Evolutionary conservation across 2,797 vertebrate genomes (phyloP).

Genomic region (Molossus molossus): DNA sequence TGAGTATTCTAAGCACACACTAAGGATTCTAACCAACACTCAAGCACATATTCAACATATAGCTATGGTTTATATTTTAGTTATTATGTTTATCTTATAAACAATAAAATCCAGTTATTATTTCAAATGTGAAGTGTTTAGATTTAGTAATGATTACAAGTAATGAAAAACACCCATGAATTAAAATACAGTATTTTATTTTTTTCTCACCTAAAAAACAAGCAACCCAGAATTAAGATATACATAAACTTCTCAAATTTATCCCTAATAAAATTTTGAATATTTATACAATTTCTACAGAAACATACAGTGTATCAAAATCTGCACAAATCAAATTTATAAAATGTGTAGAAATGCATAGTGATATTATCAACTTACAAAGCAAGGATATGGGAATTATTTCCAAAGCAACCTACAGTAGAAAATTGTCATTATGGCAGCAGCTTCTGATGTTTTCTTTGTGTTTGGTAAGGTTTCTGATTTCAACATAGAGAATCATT

Average conservation of each 20-base stretch:
- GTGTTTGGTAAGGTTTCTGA: slow-evolving; percentile 86
- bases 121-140: slow-evolving; percentile 54
- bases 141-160: slow-evolving; percentile 71
- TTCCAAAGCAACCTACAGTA: slow-evolving; percentile 89
- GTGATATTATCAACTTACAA: slow-evolving; percentile 92
- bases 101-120: slow-evolving; percentile 55
- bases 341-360: slow-evolving; percentile 94
- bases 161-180: slow-evolving; percentile 78
- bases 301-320: slow-evolving; percentile 94
- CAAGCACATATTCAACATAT: slow-evolving; percentile 15
- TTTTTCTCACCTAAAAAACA: slow-evolving; percentile 93
- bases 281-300: slow-evolving; percentile 94
- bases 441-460: slow-evolving; percentile 87
- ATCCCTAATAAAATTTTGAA: slow-evolving; percentile 90
- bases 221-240: slow-evolving; percentile 91
- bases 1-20: neutral
- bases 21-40: slow-evolving; percentile 58
- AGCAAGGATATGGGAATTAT: slow-evolving; percentile 90
- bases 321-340: slow-evolving; percentile 94
- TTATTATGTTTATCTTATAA: slow-evolving; percentile 41
- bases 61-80: slow-evolving; percentile 66
- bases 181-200: slow-evolving; percentile 92
- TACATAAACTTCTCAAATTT: slow-evolving; percentile 89
- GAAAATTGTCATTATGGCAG: slow-evolving; percentile 90
- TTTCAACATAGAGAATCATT: slow-evolving; percentile 87